phyloP scores from a whole-genome alignment of 2,797 vertebrate genomes.

The Columba guinea region DNA sequence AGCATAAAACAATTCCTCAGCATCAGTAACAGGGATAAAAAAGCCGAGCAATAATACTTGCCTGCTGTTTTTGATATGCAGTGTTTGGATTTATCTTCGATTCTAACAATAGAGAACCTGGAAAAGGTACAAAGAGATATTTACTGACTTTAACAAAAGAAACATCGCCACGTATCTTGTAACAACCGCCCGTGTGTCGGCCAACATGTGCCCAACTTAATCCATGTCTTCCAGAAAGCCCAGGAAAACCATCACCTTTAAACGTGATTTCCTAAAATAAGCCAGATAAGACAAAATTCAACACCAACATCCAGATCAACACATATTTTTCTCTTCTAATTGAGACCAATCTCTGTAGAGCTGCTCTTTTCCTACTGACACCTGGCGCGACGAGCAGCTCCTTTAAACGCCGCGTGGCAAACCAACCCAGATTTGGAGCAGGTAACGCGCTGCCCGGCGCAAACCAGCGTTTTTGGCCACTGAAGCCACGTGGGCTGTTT shows the following conservation, averaged over 20 bases:
- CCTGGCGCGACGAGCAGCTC: neutral
- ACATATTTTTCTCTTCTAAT: neutral
- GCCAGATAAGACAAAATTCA: neutral
- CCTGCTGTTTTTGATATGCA: conserved; percentile 99
- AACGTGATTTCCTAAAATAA: neutral
- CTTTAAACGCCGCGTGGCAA: neutral
- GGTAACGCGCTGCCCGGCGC: neutral
- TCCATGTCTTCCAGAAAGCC: neutral
- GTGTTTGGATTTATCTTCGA: conserved; percentile 99
- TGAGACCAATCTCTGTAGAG: fast-evolving
- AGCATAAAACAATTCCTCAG: conserved; percentile 1
- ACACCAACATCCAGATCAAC: neutral
- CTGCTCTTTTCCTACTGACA: neutral
- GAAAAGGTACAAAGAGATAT: conserved; percentile 63
- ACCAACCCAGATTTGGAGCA: neutral
- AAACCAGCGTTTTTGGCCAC: neutral
- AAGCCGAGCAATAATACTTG: conserved; percentile 75
- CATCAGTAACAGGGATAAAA: conserved; percentile 20
- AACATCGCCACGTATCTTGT: neutral
- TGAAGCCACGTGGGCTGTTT: neutral
- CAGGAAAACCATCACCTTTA: neutral
- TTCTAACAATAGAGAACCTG: conserved; percentile 95
- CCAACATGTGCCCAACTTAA: neutral
- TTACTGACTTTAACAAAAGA: conserved; percentile 22
- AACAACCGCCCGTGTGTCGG: neutral